These are phyloP conservation scores for Amblyopsis rosae DNA, from an alignment of 2,113 vertebrate species.

Conservation along the genomic window DNA sequence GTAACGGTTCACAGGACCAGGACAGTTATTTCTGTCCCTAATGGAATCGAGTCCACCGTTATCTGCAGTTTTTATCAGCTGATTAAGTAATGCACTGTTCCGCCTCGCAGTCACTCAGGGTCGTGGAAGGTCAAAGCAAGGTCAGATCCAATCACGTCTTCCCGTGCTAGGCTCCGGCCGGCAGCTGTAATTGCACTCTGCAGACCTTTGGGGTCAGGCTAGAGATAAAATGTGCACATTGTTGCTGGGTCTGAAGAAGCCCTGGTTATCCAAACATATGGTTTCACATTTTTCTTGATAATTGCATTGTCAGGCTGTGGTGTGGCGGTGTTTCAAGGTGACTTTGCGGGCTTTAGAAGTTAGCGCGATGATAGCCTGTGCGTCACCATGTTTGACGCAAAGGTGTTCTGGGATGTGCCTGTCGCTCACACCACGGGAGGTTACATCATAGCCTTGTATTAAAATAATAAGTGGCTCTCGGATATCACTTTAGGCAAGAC, in stretches of 20 bases:
- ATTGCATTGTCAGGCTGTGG: constrained; percentile 65
- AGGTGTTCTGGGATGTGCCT: not conserved
- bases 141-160: constrained; percentile 75
- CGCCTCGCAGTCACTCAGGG: constrained; percentile 45
- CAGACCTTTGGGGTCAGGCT: constrained; percentile 38
- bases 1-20: constrained; percentile 52
- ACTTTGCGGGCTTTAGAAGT: constrained; percentile 23
- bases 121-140: constrained; percentile 70
- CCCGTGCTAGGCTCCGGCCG: constrained; percentile 42
- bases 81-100: constrained; percentile 74
- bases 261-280: constrained; percentile 51
- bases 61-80: constrained; percentile 75
- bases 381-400: no score
- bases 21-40: constrained; percentile 69
- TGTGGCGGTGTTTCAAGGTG: constrained; percentile 60
- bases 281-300: constrained; percentile 73
- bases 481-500: no score
- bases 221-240: constrained; percentile 59
- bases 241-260: constrained; percentile 45
- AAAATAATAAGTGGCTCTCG: no score
- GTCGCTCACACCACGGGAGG: no score
- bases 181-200: constrained; percentile 64
- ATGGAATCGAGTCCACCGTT: constrained; percentile 70
- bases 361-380: no score
- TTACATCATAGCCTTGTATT: no score